phyloP scores from a whole-genome alignment of 2,797 vertebrate genomes.

The Hylomyscus alleni region DNA sequence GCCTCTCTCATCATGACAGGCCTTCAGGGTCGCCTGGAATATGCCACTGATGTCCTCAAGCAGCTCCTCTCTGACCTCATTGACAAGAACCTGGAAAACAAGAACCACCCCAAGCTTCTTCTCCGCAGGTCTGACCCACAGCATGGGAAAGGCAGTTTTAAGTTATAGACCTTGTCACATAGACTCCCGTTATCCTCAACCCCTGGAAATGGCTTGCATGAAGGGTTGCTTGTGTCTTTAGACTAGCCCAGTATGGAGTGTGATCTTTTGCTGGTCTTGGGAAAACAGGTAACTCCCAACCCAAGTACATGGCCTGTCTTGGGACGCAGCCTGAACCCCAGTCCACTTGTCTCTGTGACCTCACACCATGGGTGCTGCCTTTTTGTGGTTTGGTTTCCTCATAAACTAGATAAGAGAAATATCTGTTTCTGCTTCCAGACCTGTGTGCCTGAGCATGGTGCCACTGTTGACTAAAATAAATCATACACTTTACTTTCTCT shows the following conservation, averaged over 20 bases:
- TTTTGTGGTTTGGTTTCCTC: not conserved
- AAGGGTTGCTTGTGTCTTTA: not conserved
- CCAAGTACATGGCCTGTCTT: not conserved
- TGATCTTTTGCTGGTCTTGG: not conserved
- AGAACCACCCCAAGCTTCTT: slow-evolving; percentile 99
- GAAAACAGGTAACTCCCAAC: not conserved
- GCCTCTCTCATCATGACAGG: slow-evolving; percentile 99
- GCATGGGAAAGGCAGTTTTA: not conserved
- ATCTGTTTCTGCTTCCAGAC: not conserved
- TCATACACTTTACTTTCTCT: not conserved
- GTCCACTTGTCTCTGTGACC: not conserved
- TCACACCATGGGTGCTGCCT: not conserved
- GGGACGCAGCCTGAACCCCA: not conserved
- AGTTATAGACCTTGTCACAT: not conserved
- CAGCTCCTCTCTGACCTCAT: slow-evolving; percentile 98
- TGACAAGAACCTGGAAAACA: slow-evolving; percentile 99
- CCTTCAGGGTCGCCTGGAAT: slow-evolving; percentile 97
- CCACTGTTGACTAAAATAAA: not conserved
- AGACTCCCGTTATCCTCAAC: not conserved
- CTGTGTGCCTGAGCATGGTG: not conserved
- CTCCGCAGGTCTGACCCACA: slow-evolving; percentile 93
- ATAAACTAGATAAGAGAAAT: not conserved
- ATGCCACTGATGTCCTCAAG: slow-evolving; percentile 97
- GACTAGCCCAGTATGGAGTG: fast-evolving
- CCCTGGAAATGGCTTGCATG: not conserved